Evolutionary conservation across 2,113 vertebrate species (phyloP).

Genomic region (Lycaon pictus): DNA sequence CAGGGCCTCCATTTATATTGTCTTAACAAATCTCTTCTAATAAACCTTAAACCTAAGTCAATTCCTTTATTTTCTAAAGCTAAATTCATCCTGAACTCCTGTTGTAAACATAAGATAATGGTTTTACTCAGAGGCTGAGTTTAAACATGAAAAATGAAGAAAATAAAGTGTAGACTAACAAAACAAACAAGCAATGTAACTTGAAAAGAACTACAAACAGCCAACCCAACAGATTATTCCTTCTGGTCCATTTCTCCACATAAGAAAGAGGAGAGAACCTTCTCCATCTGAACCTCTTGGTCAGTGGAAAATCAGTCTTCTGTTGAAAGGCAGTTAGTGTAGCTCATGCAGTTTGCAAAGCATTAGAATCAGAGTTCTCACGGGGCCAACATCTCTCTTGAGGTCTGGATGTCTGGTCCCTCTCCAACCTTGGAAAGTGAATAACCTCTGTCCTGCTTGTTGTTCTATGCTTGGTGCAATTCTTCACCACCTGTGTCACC

Average conservation of each 20-base stretch:
- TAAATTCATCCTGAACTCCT: background rate
- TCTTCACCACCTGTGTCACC: too few relatives aligned
- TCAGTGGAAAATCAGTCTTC: background rate
- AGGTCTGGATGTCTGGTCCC: too few relatives aligned
- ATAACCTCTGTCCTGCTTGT: too few relatives aligned
- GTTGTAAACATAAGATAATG: background rate
- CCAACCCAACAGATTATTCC: background rate
- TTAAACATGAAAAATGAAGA: conserved; percentile 40
- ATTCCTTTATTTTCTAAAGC: background rate
- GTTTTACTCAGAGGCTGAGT: conserved; percentile 23
- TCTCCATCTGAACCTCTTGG: background rate
- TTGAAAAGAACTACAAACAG: background rate
- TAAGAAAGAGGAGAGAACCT: background rate
- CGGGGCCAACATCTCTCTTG: too few relatives aligned
- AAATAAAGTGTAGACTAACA: background rate
- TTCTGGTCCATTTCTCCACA: background rate
- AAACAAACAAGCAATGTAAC: background rate
- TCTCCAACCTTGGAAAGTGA: too few relatives aligned
- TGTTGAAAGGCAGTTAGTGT: background rate
- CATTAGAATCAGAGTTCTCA: background rate
- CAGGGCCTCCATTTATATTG: background rate
- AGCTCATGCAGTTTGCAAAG: background rate
- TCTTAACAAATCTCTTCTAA: background rate
- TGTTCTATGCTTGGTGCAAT: too few relatives aligned
- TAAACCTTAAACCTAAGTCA: background rate